These are phyloP conservation scores for Zoanthus gigantus DNA, from an alignment of 92 coral and sea anemone genomes.

Conservation along the genomic window DNA sequence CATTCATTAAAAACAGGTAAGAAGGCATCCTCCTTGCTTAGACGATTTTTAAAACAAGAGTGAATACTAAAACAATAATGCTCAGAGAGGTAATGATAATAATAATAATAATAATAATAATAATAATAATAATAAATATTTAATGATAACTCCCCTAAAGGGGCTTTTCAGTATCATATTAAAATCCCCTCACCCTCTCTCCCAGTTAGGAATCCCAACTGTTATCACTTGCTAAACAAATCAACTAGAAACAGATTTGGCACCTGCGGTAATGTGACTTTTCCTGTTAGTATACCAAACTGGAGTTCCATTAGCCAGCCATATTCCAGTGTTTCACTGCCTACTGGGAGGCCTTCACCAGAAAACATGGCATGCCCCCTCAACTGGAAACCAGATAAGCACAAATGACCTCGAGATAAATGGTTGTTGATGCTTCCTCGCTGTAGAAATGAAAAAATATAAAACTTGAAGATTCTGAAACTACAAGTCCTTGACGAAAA, in stretches of 20 bases:
- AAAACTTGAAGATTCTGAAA: neutral
- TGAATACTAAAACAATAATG: too few relatives aligned
- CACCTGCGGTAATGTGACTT: constrained; percentile 96
- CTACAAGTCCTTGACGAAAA: neutral
- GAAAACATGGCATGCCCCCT: constrained; percentile 99
- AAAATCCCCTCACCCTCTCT: too few relatives aligned
- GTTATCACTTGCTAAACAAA: too few relatives aligned
- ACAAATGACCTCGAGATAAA: constrained; percentile 86
- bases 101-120: too few relatives aligned
- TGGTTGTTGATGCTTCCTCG: constrained; percentile 84
- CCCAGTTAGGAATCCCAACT: too few relatives aligned
- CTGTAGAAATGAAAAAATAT: constrained; percentile 46
- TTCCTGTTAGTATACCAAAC: constrained; percentile 94
- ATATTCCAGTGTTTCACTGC: constrained; percentile 92
- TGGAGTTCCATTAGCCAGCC: constrained; percentile 97
- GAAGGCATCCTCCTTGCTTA: too few relatives aligned
- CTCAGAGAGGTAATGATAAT: too few relatives aligned
- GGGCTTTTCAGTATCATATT: too few relatives aligned
- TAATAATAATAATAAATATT: too few relatives aligned
- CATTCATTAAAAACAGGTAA: too few relatives aligned
- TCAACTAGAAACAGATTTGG: neutral
- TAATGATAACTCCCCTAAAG: too few relatives aligned
- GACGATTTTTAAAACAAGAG: too few relatives aligned
- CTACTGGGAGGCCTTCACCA: constrained; percentile 91
- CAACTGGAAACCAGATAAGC: constrained; percentile 94